Conservation (phyloP, 1,140 invertebrate species). For the Lordiphosa clarofinis region DNA sequence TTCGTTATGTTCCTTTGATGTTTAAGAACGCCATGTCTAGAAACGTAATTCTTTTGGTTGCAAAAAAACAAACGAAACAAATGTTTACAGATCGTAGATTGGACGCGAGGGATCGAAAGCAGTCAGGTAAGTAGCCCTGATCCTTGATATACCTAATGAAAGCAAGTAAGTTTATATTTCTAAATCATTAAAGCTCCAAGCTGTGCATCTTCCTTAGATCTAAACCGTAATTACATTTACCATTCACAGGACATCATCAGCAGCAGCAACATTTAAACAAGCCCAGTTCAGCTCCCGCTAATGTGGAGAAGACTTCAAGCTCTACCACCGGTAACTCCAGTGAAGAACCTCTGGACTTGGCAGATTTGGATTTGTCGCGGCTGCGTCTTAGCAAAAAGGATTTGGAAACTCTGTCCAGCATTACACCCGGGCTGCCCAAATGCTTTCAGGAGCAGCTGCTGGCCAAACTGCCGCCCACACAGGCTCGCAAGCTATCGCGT, state of each 20-base stretch:
- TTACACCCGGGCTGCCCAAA: conserved; percentile 84
- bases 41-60: conserved; percentile 64
- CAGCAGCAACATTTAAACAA: conserved; percentile 20
- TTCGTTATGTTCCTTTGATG: conserved; percentile 15
- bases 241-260: conserved; percentile 45
- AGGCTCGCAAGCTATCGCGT: conserved; percentile 82
- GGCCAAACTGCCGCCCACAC: conserved; percentile 83
- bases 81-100: conserved; percentile 45
- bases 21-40: conserved; percentile 13
- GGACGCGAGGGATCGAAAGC: conserved; percentile 8
- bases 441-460: conserved; percentile 84
- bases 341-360: conserved; percentile 82
- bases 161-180: conserved; percentile 39
- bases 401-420: conserved; percentile 83
- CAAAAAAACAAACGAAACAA: conserved; percentile 47
- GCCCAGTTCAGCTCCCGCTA: conserved; percentile 40
- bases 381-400: conserved; percentile 84
- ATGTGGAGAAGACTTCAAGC: conserved; percentile 17
- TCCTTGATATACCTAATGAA: background rate
- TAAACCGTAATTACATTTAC: background rate
- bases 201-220: no score
- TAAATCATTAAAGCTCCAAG: background rate
- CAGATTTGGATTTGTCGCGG: conserved; percentile 84
- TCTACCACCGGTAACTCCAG: background rate
- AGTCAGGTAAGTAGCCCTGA: conserved; percentile 26